Evolutionary conservation across 1,140 invertebrate species (phyloP).

Genomic region (Dendrolimus punctatus): DNA sequence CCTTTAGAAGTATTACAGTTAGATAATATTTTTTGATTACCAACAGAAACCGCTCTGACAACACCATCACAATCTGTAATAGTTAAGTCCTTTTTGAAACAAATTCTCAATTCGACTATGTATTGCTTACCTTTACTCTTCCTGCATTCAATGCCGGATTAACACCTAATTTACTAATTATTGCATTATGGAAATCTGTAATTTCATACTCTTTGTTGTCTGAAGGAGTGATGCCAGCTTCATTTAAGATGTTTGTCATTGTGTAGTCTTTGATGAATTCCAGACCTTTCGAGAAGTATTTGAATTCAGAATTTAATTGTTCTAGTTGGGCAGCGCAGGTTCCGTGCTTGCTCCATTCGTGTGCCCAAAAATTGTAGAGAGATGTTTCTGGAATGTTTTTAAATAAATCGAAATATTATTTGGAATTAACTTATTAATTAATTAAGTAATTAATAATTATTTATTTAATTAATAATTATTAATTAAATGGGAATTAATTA

Average conservation of each 20-base stretch:
- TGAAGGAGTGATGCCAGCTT: slow-evolving; percentile 74
- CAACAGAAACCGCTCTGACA: slow-evolving; percentile 33
- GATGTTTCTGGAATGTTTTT: slow-evolving; percentile 53
- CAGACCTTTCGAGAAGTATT: slow-evolving; percentile 82
- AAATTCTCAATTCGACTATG: slow-evolving; percentile 78
- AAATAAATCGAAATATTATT: no score
- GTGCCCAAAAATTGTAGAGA: slow-evolving; percentile 80
- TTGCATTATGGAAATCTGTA: slow-evolving; percentile 72
- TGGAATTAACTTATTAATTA: no score
- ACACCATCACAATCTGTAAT: slow-evolving; percentile 74
- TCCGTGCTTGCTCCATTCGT: slow-evolving; percentile 91
- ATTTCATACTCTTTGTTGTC: slow-evolving; percentile 72
- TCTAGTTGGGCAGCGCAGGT: slow-evolving; percentile 80
- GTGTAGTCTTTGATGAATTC: slow-evolving; percentile 76
- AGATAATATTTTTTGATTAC: slow-evolving; percentile 55
- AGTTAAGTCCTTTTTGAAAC: slow-evolving; percentile 76
- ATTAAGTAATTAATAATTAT: no score
- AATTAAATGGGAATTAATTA: no score
- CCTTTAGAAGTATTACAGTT: slow-evolving; percentile 73
- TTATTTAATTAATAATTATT: no score
- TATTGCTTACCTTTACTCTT: slow-evolving; percentile 74
- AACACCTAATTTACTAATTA: slow-evolving; percentile 72
- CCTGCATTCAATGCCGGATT: slow-evolving; percentile 77
- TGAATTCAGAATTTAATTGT: slow-evolving; percentile 76
- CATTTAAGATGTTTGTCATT: slow-evolving; percentile 75